phyloP scores from a whole-genome alignment of 2,888 invertebrate genomes.

The Theodoxus fluviatilis region DNA sequence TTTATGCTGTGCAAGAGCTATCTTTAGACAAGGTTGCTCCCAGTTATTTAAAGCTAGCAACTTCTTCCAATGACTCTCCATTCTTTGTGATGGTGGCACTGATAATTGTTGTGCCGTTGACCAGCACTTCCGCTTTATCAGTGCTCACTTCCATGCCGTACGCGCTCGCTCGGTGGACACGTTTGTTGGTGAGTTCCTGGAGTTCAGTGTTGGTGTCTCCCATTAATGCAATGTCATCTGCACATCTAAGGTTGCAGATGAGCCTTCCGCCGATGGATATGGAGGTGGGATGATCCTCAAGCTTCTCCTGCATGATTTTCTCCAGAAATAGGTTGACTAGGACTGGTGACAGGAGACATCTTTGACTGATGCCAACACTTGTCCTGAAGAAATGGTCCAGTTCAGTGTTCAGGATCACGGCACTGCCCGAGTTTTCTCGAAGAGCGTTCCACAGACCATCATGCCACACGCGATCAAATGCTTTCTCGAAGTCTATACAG shows the following conservation, averaged over 20 bases:
- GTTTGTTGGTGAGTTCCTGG: constrained; percentile 5
- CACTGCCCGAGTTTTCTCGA: not conserved
- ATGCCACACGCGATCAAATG: constrained; percentile 16
- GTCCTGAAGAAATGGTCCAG: not conserved
- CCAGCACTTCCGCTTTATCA: no score
- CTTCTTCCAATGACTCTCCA: no score
- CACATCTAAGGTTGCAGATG: not conserved
- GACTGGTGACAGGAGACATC: no score
- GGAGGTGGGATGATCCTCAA: constrained; percentile 11
- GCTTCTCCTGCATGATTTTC: not conserved
- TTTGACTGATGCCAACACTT: not conserved
- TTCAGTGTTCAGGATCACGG: not conserved
- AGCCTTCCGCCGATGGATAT: constrained; percentile 3
- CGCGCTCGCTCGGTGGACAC: no score
- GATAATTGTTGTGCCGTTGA: no score
- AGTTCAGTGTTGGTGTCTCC: not conserved
- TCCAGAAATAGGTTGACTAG: no score
- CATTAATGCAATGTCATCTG: not conserved
- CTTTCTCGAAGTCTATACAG: constrained; percentile 5
- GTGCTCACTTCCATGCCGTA: no score
- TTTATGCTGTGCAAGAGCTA: no score
- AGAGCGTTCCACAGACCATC: not conserved
- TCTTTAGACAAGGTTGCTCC: no score
- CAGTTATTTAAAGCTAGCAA: no score
- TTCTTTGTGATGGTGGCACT: no score